Evolutionary conservation across 2,888 invertebrate genomes (phyloP).

Genomic region (Chromoteleia sp.): DNA sequence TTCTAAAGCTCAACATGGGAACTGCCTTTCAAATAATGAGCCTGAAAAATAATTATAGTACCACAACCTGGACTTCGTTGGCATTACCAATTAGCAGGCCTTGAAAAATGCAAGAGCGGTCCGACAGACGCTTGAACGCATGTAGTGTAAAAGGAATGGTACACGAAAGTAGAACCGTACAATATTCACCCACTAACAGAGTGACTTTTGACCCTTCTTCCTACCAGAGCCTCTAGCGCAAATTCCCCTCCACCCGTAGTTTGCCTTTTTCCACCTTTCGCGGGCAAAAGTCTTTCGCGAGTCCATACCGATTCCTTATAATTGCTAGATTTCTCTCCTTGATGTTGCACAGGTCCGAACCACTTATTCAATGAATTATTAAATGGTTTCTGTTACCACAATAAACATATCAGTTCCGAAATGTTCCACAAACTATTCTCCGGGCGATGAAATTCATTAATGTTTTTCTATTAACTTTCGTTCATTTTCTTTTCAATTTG

Average conservation of each 20-base stretch:
- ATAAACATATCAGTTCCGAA: constrained; percentile 58
- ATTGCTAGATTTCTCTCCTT: constrained; percentile 78
- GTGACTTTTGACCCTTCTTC: constrained; percentile 79
- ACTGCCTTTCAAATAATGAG: constrained; percentile 62
- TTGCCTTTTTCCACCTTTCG: constrained; percentile 41
- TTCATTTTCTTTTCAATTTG: constrained; percentile 60
- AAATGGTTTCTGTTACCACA: constrained; percentile 53
- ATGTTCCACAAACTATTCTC: constrained; percentile 33
- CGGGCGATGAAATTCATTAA: constrained; percentile 55
- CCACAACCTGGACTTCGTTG: constrained; percentile 31
- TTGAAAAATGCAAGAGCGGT: constrained; percentile 67
- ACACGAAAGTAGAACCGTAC: constrained; percentile 78
- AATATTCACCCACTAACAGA: constrained; percentile 81
- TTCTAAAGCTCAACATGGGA: constrained; percentile 46
- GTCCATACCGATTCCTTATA: constrained; percentile 70
- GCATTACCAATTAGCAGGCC: constrained; percentile 71
- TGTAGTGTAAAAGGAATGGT: constrained; percentile 66
- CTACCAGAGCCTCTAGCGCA: constrained; percentile 58
- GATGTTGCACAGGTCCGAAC: constrained; percentile 42
- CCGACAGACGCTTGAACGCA: constrained; percentile 60
- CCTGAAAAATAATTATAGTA: constrained; percentile 60
- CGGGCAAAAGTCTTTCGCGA: constrained; percentile 60
- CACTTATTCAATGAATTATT: constrained; percentile 60
- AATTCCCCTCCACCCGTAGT: not conserved
- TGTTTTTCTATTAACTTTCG: constrained; percentile 55